Percentiles rank a stretch among this genome's conserved stretches.
Evolutionary conservation across 1,140 invertebrate genomes (phyloP).

Genomic region (Doryteuthis pealeii): DNA sequence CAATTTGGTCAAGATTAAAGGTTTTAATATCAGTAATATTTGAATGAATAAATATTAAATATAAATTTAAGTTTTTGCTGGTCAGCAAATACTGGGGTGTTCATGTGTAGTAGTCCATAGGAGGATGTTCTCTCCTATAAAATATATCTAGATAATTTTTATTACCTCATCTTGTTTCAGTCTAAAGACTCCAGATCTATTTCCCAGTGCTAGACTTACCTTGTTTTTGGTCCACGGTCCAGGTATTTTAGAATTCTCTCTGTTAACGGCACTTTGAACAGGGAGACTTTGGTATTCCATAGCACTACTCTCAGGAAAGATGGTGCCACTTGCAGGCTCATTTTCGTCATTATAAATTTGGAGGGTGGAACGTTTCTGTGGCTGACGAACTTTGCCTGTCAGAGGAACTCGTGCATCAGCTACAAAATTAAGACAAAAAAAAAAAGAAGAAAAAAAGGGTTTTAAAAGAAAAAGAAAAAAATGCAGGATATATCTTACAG

Average conservation of each 20-base stretch:
- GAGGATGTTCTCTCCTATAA: too few relatives aligned
- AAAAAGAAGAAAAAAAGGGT: slow-evolving; percentile 8
- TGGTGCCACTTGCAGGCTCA: background rate
- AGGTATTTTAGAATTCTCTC: background rate
- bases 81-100: too few relatives aligned
- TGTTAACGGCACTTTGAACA: background rate
- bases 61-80: too few relatives aligned
- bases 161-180: too few relatives aligned
- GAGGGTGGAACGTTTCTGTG: background rate
- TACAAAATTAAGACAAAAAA: slow-evolving; percentile 5
- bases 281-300: background rate
- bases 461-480: background rate
- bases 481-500: too few relatives aligned
- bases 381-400: background rate
- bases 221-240: background rate
- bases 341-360: slow-evolving; percentile 1
- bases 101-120: too few relatives aligned
- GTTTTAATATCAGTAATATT: too few relatives aligned
- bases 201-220: background rate
- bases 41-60: too few relatives aligned
- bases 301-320: background rate
- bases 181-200: too few relatives aligned
- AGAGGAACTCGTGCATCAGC: background rate
- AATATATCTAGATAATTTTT: too few relatives aligned
- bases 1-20: too few relatives aligned